Base-by-base conservation (phyloP, 2,113 vertebrate species). In the Solenodon paradoxus region DNA sequence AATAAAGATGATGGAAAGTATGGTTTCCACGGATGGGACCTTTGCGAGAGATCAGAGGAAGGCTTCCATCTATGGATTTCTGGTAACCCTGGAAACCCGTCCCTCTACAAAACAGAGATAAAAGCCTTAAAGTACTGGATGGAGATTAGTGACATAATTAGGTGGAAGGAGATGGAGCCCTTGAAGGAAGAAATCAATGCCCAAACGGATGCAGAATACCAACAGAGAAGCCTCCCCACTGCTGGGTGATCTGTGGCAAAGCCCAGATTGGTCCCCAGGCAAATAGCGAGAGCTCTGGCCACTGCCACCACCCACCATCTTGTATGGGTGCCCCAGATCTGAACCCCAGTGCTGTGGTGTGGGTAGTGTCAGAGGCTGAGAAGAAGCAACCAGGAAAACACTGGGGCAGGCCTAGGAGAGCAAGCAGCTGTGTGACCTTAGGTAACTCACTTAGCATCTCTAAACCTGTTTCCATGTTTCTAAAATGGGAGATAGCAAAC, bases 31-130 rank as follows among this genome's bases (percentile, higher is more conserved):
- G 16, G 77, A 84, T 57, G 78, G 9, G 47, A 90, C 75, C 45
- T 84, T 45, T 7, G 49, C 32, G 59, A 93, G 66, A 83, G 75
- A 97, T 16, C 8, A 3, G 77, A 71, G 51, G 90, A 84, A 94
- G 47, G 55, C 38, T 83, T 83, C 75, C 78, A 12, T 68, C 63
- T 94, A 24, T 88, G 64, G 84, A 75, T 92, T 94, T 80, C 88
- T 95, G 83, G 94, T 94, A 93, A 87, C 83, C 79, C 51, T 92
- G 90, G 96, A 96, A 97, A 96, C 83, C 42, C 12, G 53, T 35
- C 71, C 45, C 35, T 89, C 71, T 40, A n/a, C 7, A 24, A 51
- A 83, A 74, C 45, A 55, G 30, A 24, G 35, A 86, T 84, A 51
- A 78, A 93, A 82, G 53, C 86, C 74, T 94, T 68, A 93, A 91